phyloP scores from a whole-genome alignment of 2,797 vertebrate genomes.

The Hemibagrus guttatus region DNA sequence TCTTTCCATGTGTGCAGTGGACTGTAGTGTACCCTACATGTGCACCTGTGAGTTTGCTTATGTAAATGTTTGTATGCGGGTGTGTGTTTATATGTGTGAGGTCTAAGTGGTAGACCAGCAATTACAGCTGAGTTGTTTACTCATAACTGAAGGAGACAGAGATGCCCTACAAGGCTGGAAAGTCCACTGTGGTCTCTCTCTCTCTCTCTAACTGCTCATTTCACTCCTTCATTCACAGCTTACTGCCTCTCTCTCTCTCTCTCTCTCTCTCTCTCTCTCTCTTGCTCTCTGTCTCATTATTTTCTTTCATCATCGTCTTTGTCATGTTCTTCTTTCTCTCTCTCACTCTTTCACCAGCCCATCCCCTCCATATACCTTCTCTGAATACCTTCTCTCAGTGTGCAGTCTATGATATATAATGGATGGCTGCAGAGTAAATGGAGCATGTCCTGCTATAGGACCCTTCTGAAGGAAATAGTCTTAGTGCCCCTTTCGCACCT shows the following conservation, averaged over 20 bases:
- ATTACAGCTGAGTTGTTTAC: constrained; percentile 65
- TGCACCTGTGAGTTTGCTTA: constrained; percentile 42
- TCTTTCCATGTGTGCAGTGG: constrained; percentile 37
- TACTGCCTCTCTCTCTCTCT: background rate
- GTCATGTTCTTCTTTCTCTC: too few species aligned
- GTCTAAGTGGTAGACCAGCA: constrained; percentile 70
- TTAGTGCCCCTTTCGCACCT: constrained; percentile 42
- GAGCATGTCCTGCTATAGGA: constrained; percentile 59
- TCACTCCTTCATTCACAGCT: background rate
- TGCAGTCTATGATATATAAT: constrained; percentile 61
- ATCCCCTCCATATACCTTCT: background rate
- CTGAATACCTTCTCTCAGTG: constrained; percentile 56
- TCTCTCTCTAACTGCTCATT: constrained; percentile 1
- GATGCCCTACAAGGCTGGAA: constrained; percentile 54
- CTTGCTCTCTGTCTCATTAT: constrained; percentile 1
- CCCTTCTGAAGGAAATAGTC: constrained; percentile 50
- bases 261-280: constrained; percentile 25
- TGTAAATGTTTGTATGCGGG: constrained; percentile 44
- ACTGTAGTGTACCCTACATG: constrained; percentile 28
- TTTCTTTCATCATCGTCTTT: background rate
- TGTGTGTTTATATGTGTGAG: constrained; percentile 67
- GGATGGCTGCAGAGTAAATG: constrained; percentile 69
- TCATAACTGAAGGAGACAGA: constrained; percentile 63
- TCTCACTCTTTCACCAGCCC: background rate
- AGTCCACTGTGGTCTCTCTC: constrained; percentile 16